Base-by-base conservation (phyloP, 2,797 vertebrate genomes). In the Epinephelus awoara region DNA sequence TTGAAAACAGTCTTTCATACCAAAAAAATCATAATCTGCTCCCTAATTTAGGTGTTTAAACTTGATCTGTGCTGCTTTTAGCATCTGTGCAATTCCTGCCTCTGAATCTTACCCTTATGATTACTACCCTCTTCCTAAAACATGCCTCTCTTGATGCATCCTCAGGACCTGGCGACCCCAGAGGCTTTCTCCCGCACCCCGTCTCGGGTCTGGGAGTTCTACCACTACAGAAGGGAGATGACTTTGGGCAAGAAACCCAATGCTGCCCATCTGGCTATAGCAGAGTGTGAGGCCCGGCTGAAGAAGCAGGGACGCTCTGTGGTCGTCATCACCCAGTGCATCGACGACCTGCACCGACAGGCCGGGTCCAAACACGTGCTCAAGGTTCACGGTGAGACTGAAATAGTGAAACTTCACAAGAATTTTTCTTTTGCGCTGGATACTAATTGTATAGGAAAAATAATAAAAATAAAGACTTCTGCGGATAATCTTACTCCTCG, bases 201-300 rank as follows among this genome's bases (percentile, higher is more conserved):
- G 0, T 98, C 98, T 0, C 95, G 96, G 0, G 98, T 99, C 6
- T 99, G 98, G 98, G 98, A 99, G 82, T 99, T 99, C 80, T 99
- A 97, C 91, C 97, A 99, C 67, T 97, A 99, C 92, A 96, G 98
- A 0, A 92, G 98, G 58, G 97, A 98, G 67, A 69, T 98, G 72
- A 95, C 96, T 80, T 68, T 96, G 85, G 96, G 86, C 14, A 97
- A 96, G 80, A 93, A 90, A 3, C 98, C 98, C 8, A 99, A 95
- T 0, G 83, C 96, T 0, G 98, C 96, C 0, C 98, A 99, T 56
- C 2, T 94, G 0, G 97, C 97, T 59, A 96, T 99, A 0, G 97
- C 98, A 0, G 95, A 98, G 86, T 99, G 98, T 0, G 97, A 99
- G 83, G 91, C 93, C 23, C 94, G 96, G 2, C 95, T 99, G 72